Evolutionary conservation across 1,140 invertebrate genomes (phyloP), one percentile per base, ranked within the genome.

Genomic region (Phocides pigmalion): DNA sequence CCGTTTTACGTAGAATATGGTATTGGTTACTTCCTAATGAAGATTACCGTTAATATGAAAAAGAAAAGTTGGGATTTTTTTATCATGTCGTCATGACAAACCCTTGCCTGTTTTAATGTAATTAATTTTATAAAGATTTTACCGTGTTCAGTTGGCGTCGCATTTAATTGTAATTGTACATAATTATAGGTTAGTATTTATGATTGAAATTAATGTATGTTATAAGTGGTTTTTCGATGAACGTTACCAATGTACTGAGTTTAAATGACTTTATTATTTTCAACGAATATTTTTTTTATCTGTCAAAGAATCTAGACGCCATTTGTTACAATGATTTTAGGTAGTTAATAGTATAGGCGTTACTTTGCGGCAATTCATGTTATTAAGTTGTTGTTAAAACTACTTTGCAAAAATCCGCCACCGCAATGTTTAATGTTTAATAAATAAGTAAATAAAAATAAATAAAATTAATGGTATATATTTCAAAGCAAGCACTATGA

Each of bases 131-230:
- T 11, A 15, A 12, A 16, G 17, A 54, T 41, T 39, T 54, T 54
- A 54, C 8, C 17, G 16, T 19, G 35, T 22, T 54, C 22, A 12
- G 17, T 54, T 54, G 50, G 35, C 32, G 6, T 17, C 20, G 46
- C 59, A 62, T 62, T 62, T 62, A 47, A 47, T 47, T 41, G 4
- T 50, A 37, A 62, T 14, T 37, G 42, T 46, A 49, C 46, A 62
- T 51, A 50, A n/a, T 14, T 9, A 19, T 51, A 51, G 22, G 12
- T 53, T 39, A 53, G 19, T 53, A 53, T 53, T 37, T 53, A 39
- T 53, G 20, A 28, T 53, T 53, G 19, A 28, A 15, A 53, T 20
- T 17, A n/a, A 3, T 25, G 46, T 49, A 49, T 28, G n/a, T 49
- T 49, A 25, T 12, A 49, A 39, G 16, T 20, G n/a, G 16, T 39